Base-by-base conservation (phyloP, 2,797 vertebrate species). In the Pampus argenteus region DNA sequence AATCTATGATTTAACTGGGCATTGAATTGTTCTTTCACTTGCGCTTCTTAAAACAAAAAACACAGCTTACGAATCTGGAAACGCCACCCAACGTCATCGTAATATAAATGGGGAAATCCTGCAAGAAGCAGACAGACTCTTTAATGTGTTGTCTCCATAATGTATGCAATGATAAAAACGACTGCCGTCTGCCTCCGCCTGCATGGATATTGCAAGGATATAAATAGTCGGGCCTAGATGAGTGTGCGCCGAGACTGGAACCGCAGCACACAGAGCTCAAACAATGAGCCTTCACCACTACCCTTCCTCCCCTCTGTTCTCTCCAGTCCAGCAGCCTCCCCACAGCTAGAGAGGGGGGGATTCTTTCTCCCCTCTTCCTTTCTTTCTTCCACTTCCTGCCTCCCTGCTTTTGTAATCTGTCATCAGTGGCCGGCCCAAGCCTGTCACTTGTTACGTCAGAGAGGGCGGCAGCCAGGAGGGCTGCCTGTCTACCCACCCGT, bases 301-400 rank as follows among this genome's bases (percentile, higher is more conserved):
- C 83, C 84, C 88, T 88, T 85, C 87, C 86, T 82, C 88, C 82
- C 81, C 63, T 74, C 78, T 59, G 76, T 80, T 79, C 81, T 82
- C 82, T 85, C 67, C 73, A 66, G 76, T 74, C 84, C 81, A 81
- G 83, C 79, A 83, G 70, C 68, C 81, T 82, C 81, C 81, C 84
- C 79, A 49, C 26, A 65, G 78, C 81, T 73, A 5, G 3, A 54
- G 67, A 36, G 71, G 6, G 56, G 56, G 56, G 31, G 51, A 28
- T 18, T 82, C 81, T 82, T 66, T 79, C 55, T 71, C 78, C 74
- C 73, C 73, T 74, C 84, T 91, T 87, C 85, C 89, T 89, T 81
- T 89, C 83, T 91, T 91, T 89, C 86, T 88, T 82, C 72, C 79
- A 77, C 85, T 90, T 90, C 90, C 90, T 88, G 87, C 65, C 73